Percentiles rank a stretch among this genome's conserved stretches.
phyloP scores from a whole-genome alignment of 37 sponge, comb jelly and placozoan genomes.

The Aplysina aerophoba region DNA sequence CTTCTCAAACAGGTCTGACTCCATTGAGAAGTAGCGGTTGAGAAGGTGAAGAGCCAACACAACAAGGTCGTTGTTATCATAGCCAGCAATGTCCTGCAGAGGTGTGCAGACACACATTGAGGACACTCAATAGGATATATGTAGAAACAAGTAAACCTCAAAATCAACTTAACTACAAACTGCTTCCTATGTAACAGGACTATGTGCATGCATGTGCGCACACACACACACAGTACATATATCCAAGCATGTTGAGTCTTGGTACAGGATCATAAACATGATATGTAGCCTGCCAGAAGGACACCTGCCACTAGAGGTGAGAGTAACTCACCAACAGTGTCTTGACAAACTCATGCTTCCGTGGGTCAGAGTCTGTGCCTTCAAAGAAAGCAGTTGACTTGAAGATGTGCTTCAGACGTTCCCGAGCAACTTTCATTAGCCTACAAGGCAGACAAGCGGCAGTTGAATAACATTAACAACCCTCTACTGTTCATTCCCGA shows the following conservation, averaged over 20 bases:
- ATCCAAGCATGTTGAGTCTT: too few relatives aligned
- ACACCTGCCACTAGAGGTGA: not conserved
- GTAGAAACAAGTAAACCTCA: too few relatives aligned
- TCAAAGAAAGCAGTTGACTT: slow-evolving; percentile 28
- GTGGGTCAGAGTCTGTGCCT: not conserved
- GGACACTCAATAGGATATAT: not conserved
- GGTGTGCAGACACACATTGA: not conserved
- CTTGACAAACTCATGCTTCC: slow-evolving; percentile 23
- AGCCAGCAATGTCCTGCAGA: slow-evolving; percentile 58
- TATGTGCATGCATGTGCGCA: too few relatives aligned
- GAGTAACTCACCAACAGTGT: not conserved
- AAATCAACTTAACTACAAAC: too few relatives aligned
- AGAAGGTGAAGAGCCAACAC: slow-evolving; percentile 53
- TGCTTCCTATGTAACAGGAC: too few relatives aligned
- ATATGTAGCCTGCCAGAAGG: too few relatives aligned
- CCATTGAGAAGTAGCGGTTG: slow-evolving; percentile 50
- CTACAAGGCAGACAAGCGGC: too few relatives aligned
- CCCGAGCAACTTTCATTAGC: slow-evolving; percentile 14
- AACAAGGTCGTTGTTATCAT: slow-evolving; percentile 58
- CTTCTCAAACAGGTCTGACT: slow-evolving; percentile 56
- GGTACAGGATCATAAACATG: too few relatives aligned
- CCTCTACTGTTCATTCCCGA: too few relatives aligned
- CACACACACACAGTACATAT: too few relatives aligned
- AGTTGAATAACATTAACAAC: too few relatives aligned
- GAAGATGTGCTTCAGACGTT: slow-evolving; percentile 15